Evolutionary conservation across 1,140 invertebrate species (phyloP), one percentile per base, ranked within the genome.

Genomic region (Megalonaias nervosa): DNA sequence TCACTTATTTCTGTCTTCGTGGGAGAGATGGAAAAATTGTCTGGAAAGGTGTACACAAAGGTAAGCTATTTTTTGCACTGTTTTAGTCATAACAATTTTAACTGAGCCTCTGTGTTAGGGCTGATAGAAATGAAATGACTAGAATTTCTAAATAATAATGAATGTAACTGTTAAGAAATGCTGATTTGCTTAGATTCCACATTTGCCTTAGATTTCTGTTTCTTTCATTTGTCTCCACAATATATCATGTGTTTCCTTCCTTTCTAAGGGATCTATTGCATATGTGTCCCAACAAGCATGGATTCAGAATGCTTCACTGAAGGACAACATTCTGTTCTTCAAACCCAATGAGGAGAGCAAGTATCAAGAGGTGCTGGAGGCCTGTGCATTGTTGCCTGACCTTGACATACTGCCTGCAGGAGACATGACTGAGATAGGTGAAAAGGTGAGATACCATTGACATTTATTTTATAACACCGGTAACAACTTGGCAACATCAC

Each of bases 251-350:
- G 38, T 11, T 48, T 48, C 2, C 38, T 9, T 48, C 9, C 38
- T 9, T 48, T 48, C 38, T 1, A 77, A 90, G 89, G 89, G 89
- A 23, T 82, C 83, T 11, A 76, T 90, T 5, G 94, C 94, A 6
- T 97, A 96, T 88, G 95, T 95, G 3, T 93, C 95, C 0, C 96
- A 97, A 87, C 93, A 94, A 71, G 94, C 96, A 15, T 93, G 92
- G 92, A 93, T 95, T 66, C 87, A 93, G 67, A 94, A 94, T 86
- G 91, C 91, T 0, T 94, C 94, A 13, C 82, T 95, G 0, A 91
- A 91, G 77, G 93, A 95, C 55, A 95, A 95, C 84, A 93, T 95
- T 69, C 77, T 93, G 26, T 94, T 95, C 88, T 93, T 93, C 13
- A 89, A 90, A 76, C 81, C 84, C 1, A 92, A 87, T 74, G 91